Evolutionary conservation across 2,113 vertebrate species (phyloP).

Genomic region (Phyllostomus discolor): DNA sequence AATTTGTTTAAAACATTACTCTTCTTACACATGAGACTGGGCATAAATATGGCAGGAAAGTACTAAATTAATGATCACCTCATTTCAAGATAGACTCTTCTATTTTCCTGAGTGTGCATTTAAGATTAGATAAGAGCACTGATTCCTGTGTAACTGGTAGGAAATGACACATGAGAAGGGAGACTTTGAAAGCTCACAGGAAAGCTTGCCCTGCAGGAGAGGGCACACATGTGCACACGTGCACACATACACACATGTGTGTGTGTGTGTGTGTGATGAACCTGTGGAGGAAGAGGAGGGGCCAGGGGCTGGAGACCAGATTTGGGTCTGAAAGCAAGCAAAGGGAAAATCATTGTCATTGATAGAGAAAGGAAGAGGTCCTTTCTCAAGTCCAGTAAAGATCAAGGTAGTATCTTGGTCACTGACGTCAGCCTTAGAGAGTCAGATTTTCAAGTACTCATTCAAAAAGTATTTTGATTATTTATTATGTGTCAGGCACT

Average conservation of each 20-base stretch:
- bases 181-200: neutral
- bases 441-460: neutral
- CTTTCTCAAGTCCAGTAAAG: neutral
- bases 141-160: neutral
- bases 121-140: neutral
- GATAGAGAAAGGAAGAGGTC: neutral
- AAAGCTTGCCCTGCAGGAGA: neutral
- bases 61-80: slow-evolving; percentile 50
- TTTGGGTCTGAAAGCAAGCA: neutral
- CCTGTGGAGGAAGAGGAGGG: rapidly evolving
- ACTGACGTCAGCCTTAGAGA: neutral
- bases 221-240: neutral
- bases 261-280: neutral
- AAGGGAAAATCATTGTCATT: neutral
- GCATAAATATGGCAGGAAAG: slow-evolving; percentile 60
- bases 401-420: neutral
- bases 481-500: neutral
- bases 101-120: slow-evolving; percentile 36
- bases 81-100: slow-evolving; percentile 21
- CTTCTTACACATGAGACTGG: neutral
- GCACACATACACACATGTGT: neutral
- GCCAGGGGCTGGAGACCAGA: neutral
- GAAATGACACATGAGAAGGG: neutral
- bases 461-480: neutral
- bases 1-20: slow-evolving; percentile 62